These are phyloP conservation scores for Antechinus flavipes DNA, from an alignment of 2,113 vertebrate genomes.

Conservation along the genomic window DNA sequence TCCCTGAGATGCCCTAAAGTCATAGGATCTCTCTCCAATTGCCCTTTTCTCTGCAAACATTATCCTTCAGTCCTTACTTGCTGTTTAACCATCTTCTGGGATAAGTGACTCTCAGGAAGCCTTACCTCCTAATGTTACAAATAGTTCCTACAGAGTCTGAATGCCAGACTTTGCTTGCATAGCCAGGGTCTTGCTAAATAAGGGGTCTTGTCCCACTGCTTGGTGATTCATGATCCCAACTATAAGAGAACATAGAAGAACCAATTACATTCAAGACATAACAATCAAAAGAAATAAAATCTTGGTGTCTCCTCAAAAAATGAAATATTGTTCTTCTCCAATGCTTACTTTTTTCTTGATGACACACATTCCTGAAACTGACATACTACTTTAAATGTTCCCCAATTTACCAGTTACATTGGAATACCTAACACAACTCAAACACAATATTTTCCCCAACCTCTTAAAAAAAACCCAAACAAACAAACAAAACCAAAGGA, in stretches of 20 bases:
- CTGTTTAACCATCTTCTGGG: neutral
- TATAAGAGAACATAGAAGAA: neutral
- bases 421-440: neutral
- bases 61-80: neutral
- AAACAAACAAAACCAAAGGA: neutral
- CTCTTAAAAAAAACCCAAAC: neutral
- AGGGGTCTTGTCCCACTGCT: neutral
- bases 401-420: neutral
- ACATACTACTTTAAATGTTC: neutral
- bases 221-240: neutral
- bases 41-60: neutral
- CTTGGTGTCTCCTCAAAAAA: neutral
- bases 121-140: neutral
- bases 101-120: neutral
- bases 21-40: neutral
- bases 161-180: neutral
- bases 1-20: neutral
- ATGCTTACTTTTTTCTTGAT: neutral
- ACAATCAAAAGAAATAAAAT: neutral
- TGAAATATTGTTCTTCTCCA: neutral
- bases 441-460: neutral
- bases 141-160: neutral
- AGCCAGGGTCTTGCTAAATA: neutral
- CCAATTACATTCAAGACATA: neutral
- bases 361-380: neutral